Conservation (phyloP, 1,140 invertebrate genomes). For the Proales similis region DNA sequence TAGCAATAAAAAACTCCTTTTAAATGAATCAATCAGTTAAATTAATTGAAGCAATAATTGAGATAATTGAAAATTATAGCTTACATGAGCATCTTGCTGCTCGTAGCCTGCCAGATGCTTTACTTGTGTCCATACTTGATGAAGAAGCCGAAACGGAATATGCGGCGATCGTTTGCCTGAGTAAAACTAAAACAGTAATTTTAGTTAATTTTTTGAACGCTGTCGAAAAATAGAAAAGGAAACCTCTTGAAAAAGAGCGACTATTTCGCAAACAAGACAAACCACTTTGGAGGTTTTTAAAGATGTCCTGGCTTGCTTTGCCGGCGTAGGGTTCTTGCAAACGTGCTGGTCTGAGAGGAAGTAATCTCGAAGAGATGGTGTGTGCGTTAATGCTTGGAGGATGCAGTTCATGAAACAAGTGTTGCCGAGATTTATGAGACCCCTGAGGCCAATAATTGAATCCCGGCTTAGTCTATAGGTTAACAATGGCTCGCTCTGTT, state of each 20-base stretch:
- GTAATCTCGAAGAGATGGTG: slow-evolving; percentile 84
- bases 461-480: neutral
- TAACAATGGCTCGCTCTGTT: slow-evolving; percentile 1
- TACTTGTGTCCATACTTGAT: slow-evolving; percentile 92
- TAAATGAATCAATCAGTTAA: neutral
- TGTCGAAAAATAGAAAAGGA: slow-evolving; percentile 39
- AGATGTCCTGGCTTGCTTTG: too few species aligned
- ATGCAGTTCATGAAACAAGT: slow-evolving; percentile 99
- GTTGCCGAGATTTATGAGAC: slow-evolving; percentile 89
- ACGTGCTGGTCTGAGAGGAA: slow-evolving; percentile 81
- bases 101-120: slow-evolving; percentile 88
- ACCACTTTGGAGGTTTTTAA: slow-evolving; percentile 46
- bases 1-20: slow-evolving; percentile 34
- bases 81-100: slow-evolving; percentile 97
- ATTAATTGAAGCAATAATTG: slow-evolving; percentile 53
- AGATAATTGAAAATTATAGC: slow-evolving; percentile 88
- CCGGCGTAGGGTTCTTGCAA: too few species aligned
- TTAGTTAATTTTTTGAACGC: neutral
- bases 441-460: slow-evolving; percentile 63
- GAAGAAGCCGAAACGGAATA: slow-evolving; percentile 75
- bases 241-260: slow-evolving; percentile 55
- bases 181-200: slow-evolving; percentile 66
- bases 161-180: slow-evolving; percentile 77
- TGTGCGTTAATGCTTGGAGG: slow-evolving; percentile 87
- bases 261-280: slow-evolving; percentile 89